Evolutionary conservation across 2,797 vertebrate species (phyloP).

Genomic region (Xiphophorus birchmanni): DNA sequence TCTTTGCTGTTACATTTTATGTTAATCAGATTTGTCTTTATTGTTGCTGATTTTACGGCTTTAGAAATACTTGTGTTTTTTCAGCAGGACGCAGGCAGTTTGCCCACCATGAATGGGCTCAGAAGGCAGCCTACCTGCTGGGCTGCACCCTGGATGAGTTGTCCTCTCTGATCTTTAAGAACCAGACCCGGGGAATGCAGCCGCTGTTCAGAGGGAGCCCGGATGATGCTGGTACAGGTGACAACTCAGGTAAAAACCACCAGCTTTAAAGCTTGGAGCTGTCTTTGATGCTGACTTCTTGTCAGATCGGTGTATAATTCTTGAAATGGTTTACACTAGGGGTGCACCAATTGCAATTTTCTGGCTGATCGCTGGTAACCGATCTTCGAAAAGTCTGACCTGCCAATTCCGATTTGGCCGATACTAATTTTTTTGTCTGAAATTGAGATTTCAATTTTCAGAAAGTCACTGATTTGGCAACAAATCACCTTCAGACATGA

Average conservation of each 20-base stretch:
- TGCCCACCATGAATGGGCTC: conserved; percentile 96
- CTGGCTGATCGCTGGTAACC: too few relatives aligned
- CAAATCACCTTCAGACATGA: too few relatives aligned
- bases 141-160: conserved; percentile 95
- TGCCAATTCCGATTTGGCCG: too few relatives aligned
- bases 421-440: too few relatives aligned
- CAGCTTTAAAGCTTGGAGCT: not conserved
- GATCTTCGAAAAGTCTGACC: too few relatives aligned
- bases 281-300: not conserved
- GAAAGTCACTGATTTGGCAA: too few relatives aligned
- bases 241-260: conserved; percentile 81
- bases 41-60: not conserved
- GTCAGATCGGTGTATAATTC: not conserved
- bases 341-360: too few relatives aligned
- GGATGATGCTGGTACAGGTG: conserved; percentile 84
- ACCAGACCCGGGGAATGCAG: conserved; percentile 90
- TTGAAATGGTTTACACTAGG: not conserved
- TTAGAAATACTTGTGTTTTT: not conserved
- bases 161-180: conserved; percentile 95
- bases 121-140: conserved; percentile 95
- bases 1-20: not conserved
- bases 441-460: too few relatives aligned
- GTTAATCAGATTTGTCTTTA: not conserved
- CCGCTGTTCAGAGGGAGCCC: conserved; percentile 93
- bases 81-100: conserved; percentile 94